Percentiles rank a stretch among this genome's conserved stretches.
phyloP scores from a whole-genome alignment of 2,797 vertebrate genomes.

The Lepidocolaptes lacrymiger region DNA sequence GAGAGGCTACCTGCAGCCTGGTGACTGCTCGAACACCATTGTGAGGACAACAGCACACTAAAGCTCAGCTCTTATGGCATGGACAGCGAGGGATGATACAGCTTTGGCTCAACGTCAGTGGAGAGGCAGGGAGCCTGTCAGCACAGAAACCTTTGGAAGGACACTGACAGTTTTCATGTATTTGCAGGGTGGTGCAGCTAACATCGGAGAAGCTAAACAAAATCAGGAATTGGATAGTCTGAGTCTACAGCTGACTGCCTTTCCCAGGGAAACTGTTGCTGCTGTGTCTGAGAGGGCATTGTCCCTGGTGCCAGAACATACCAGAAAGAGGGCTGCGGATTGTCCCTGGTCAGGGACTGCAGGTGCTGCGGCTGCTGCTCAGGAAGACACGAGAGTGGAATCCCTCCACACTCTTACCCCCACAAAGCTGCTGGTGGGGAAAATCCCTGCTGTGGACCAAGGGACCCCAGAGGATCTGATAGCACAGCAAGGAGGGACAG shows the following conservation, averaged over 20 bases:
- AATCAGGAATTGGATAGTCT: fast-evolving
- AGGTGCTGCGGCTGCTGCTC: neutral
- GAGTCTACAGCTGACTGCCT: neutral
- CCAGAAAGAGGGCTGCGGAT: too few species aligned
- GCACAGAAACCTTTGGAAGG: neutral
- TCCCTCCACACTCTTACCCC: neutral
- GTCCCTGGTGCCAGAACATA: fast-evolving
- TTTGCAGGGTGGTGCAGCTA: neutral
- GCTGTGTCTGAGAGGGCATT: fast-evolving
- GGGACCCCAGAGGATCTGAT: fast-evolving
- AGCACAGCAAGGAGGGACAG: neutral
- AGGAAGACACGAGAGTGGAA: fast-evolving
- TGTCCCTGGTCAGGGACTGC: neutral
- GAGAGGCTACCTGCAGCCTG: neutral
- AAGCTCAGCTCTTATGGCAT: neutral
- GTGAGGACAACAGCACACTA: fast-evolving
- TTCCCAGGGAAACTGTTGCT: neutral
- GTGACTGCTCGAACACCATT: fast-evolving
- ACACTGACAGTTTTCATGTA: neutral
- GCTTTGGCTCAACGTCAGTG: neutral
- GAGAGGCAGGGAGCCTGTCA: neutral
- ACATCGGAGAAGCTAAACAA: neutral
- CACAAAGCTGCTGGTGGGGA: neutral
- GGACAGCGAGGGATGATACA: fast-evolving
- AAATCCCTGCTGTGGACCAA: neutral